Evolutionary conservation across 2,888 invertebrate genomes (phyloP), one percentile per base, ranked within the genome.

Genomic region (Hylaea fasciaria): DNA sequence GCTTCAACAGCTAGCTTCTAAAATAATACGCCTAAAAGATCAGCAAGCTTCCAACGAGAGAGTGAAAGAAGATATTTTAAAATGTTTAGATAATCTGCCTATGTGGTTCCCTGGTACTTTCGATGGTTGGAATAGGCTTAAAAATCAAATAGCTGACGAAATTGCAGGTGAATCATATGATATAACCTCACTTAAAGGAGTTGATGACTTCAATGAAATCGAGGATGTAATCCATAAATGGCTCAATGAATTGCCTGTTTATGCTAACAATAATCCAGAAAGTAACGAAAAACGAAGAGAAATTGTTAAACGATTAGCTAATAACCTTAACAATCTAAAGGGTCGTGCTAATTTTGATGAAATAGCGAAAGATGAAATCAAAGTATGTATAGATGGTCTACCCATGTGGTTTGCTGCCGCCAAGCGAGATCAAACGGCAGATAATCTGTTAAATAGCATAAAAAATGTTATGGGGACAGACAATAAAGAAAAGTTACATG

Each of bases 401-500:
- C 80, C 82, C 0, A 77, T 85, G 64, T 85, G 86, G 85, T 65
- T 63, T 28, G 80, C 81, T 8, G 70, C 55, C 4, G 57, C 57
- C 16, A 68, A 74, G 50, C 16, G 57, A 5, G 73, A 80, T 2
- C 64, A 68, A 49, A 59, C 83, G 5, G 53, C 68, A 51, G 67
- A 77, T 37, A 73, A 66, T 32, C 69, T 85, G 10, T 52, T 69
- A 3, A 57, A 62, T 2, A 74, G 28, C 17, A 14, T 43, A 43
- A 17, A 17, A 43, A 11, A 43, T 11, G 43, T 43, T 3, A 37
- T 37, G 37, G 4, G 10, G 7, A 37, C 3, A 37, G n/a, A 12
- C 12, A 3, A n/a, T n/a, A 37, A 37, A 4, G 32, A 32, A n/a
- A n/a, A 5, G 1, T 2, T n/a, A 37, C 1, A 32, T 8, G 7